phyloP scores from a whole-genome alignment of 64 coral and sea anemone genomes.

The Stichodactyla helianthus region DNA sequence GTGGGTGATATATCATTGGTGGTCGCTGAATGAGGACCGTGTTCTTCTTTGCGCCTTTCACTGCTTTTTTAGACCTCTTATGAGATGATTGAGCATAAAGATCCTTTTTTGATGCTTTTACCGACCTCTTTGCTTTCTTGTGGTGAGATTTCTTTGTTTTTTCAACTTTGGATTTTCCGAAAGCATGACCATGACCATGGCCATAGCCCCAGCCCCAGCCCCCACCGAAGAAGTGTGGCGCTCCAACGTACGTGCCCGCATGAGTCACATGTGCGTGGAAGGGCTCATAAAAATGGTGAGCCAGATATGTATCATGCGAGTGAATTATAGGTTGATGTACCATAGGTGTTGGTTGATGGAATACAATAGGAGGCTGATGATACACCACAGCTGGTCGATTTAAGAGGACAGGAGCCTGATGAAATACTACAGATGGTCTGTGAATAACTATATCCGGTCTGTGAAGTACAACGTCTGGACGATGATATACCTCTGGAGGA shows the following conservation, averaged over 20 bases:
- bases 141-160: constrained; percentile 4
- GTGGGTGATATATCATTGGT: constrained; percentile 86
- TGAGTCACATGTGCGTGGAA: constrained; percentile 35
- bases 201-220: constrained; percentile 21
- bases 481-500: constrained; percentile 79
- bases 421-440: constrained; percentile 66
- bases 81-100: neutral
- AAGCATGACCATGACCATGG: constrained; percentile 26
- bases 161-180: constrained; percentile 29
- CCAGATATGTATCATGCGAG: constrained; percentile 42
- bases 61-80: neutral
- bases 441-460: constrained; percentile 71
- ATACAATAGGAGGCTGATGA: constrained; percentile 52
- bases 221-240: constrained; percentile 44
- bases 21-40: constrained; percentile 68
- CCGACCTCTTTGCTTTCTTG: constrained; percentile 27
- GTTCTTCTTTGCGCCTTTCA: constrained; percentile 74
- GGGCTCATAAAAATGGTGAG: constrained; percentile 41
- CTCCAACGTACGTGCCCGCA: constrained; percentile 46
- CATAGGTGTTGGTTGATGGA: constrained; percentile 56
- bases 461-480: constrained; percentile 63
- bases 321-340: constrained; percentile 58
- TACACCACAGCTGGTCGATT: constrained; percentile 72
- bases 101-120: constrained; percentile 18
- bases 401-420: constrained; percentile 68